Base-by-base conservation (phyloP, 1,140 invertebrate genomes). In the Drosophila ogumai region DNA sequence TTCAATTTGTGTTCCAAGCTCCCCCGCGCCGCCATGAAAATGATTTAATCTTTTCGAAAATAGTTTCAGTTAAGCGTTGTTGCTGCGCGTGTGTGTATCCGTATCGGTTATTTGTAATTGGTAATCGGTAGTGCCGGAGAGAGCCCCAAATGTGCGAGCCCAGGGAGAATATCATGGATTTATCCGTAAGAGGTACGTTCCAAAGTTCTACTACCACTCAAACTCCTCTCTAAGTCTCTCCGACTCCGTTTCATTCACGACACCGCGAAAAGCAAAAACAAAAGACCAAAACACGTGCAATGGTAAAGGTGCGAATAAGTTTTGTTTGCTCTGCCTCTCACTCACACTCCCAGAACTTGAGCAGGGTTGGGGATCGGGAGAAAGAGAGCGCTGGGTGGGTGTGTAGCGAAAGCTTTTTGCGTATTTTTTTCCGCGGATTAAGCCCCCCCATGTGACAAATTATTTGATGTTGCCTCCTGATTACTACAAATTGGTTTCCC, bases 401-500 rank as follows among this genome's bases (percentile, higher is more conserved):
- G 52, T 66, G 66, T 68, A 17, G 10, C 41, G n/a, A 38, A 32
- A 46, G 66, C 52, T 71, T 72, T 54, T 38, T 57, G 65, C 28
- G 36, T 5, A 6, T 6, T 15, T 32, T 43, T 19, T 15, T 36
- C 19, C 47, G 38, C 38, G 41, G 63, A 50, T 54, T 81, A 78
- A 81, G 67, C 77, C 78, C 44, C 44, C 79, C 79, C 84, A 87
- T 88, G 84, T 87, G 84, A 87, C 84, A 87, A 71, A 77, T 88
- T 86, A 87, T 84, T 88, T 88, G 72, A 88, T 71, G 81, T 85
- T 68, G 54, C 43, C 66, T 78, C 63, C 50, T 66, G 50, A 75
- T 75, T 75, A 40, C 52, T 54, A 50, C 50, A 78, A 78, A 64
- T 78, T 78, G 74, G 58, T 63, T 77, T 77, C 40, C 46, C 75